phyloP scores from a whole-genome alignment of 2,113 vertebrate genomes.

The Percopsis transmontana region DNA sequence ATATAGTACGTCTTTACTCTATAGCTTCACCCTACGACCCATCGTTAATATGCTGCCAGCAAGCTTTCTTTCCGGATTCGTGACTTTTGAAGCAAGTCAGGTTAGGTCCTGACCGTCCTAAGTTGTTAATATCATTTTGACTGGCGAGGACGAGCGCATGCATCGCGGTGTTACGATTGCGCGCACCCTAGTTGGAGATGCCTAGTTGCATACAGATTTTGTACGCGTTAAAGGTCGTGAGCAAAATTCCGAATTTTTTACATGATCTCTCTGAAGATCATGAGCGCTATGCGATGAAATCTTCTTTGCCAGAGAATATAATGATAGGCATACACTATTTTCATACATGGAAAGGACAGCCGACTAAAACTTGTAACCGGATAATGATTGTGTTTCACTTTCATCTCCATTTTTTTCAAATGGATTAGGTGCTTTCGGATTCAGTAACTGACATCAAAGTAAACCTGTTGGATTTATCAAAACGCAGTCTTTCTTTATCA shows the following conservation, averaged over 20 bases:
- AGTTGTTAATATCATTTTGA: background rate
- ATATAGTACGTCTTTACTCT: no score
- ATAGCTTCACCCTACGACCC: no score
- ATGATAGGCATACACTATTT: no score
- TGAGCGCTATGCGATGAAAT: background rate
- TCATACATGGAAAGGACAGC: no score
- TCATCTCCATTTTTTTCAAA: slow-evolving; percentile 6
- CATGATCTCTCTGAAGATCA: background rate
- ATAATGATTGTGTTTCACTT: background rate
- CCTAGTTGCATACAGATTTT: slow-evolving; percentile 8
- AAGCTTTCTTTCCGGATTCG: background rate
- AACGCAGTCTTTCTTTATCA: background rate
- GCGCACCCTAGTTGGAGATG: slow-evolving; percentile 8
- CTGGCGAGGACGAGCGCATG: background rate
- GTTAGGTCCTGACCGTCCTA: background rate
- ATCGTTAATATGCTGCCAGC: no score
- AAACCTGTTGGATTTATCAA: slow-evolving; percentile 39
- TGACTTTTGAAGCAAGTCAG: background rate
- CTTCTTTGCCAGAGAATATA: no score
- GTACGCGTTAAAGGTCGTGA: slow-evolving; percentile 13
- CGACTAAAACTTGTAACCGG: no score
- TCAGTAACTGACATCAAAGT: slow-evolving; percentile 7
- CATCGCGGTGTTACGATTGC: background rate
- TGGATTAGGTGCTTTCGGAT: slow-evolving; percentile 7
- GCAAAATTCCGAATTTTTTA: slow-evolving; percentile 4